Conservation (phyloP, 2,888 invertebrate genomes). For the Elysia crispata region DNA sequence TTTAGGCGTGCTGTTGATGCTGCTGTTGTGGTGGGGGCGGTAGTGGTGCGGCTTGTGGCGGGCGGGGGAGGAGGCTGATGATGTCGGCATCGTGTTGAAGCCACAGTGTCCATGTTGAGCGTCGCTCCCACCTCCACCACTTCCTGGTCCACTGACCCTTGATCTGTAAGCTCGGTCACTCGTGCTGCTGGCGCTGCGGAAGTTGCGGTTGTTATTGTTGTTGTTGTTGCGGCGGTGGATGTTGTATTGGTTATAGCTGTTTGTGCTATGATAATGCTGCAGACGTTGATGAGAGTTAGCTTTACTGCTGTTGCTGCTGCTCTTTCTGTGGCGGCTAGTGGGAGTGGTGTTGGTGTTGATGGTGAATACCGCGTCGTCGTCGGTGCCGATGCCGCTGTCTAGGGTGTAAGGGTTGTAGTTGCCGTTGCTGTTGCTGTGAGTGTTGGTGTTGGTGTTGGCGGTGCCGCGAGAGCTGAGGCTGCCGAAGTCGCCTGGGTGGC, state of each 20-base stretch:
- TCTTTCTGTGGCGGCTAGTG: neutral
- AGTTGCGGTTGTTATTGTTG: slow-evolving; percentile 16
- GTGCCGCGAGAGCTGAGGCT: slow-evolving; percentile 52
- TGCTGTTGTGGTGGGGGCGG: no score
- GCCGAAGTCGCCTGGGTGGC: slow-evolving; percentile 49
- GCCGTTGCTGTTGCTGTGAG: slow-evolving; percentile 41
- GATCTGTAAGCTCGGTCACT: slow-evolving; percentile 31
- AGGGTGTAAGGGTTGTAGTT: slow-evolving; percentile 42
- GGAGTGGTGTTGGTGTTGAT: neutral
- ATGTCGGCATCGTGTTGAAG: no score
- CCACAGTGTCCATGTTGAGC: no score
- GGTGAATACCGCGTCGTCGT: slow-evolving; percentile 45
- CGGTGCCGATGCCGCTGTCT: slow-evolving; percentile 52
- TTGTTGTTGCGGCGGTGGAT: slow-evolving; percentile 12
- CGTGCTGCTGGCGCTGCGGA: slow-evolving; percentile 39
- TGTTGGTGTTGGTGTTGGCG: slow-evolving; percentile 34
- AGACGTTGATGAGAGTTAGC: neutral
- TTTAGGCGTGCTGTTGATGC: no score
- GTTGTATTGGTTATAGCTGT: slow-evolving; percentile 1
- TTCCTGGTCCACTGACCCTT: no score
- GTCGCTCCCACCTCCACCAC: no score
- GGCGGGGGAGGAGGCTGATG: no score
- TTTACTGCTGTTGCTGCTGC: no score
- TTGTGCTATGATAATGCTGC: slow-evolving; percentile 14
- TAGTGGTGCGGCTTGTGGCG: no score